phyloP scores from a whole-genome alignment of 2,888 invertebrate genomes.

The Hirudinaria manillensis region DNA sequence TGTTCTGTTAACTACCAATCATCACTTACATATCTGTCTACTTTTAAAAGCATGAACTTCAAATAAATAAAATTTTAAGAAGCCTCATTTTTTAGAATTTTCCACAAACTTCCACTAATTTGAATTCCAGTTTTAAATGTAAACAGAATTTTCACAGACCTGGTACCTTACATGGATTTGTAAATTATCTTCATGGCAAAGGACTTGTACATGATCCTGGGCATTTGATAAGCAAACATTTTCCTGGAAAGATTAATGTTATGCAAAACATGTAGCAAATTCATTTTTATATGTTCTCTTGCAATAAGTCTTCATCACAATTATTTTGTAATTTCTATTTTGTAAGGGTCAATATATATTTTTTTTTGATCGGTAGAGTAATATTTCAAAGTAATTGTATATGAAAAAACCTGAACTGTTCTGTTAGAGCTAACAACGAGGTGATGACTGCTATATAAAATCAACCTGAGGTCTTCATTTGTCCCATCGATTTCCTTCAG shows the following conservation, averaged over 20 bases:
- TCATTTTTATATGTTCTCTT: background rate
- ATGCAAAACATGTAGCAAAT: background rate
- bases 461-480: conserved; percentile 3
- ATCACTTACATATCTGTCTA: no score
- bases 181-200: conserved; percentile 18
- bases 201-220: conserved; percentile 10
- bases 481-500: conserved; percentile 22
- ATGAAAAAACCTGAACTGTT: background rate
- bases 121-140: no score
- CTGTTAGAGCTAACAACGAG: conserved; percentile 1
- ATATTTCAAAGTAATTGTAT: no score
- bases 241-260: background rate
- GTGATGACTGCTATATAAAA: conserved; percentile 18
- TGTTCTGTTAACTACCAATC: no score
- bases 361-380: no score
- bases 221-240: conserved; percentile 2
- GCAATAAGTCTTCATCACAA: background rate
- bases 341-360: no score
- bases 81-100: no score
- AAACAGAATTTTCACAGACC: background rate
- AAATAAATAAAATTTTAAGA: no score
- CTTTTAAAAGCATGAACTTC: no score
- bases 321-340: no score
- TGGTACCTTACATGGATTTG: conserved; percentile 18
- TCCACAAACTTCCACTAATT: no score